Evolutionary conservation across 1,140 invertebrate species (phyloP).

Genomic region (Venturia canescens): DNA sequence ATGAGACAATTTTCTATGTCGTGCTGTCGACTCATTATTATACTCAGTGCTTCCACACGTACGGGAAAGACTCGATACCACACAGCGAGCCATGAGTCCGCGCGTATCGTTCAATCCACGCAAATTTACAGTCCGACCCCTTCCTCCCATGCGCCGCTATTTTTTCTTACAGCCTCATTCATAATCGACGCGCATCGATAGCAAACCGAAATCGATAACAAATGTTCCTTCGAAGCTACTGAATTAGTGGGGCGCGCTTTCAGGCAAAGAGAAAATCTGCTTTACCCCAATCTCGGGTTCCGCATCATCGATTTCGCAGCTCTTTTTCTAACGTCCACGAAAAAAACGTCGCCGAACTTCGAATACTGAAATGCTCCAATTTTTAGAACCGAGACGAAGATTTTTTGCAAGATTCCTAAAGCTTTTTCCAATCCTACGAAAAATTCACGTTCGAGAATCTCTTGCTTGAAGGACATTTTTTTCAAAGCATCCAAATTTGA

Average conservation of each 20-base stretch:
- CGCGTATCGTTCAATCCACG: slow-evolving; percentile 42
- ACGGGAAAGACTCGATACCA: background rate
- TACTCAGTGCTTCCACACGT: slow-evolving; percentile 4
- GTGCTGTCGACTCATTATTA: slow-evolving; percentile 61
- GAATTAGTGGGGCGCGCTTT: no score
- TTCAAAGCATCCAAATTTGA: no score
- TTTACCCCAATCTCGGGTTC: no score
- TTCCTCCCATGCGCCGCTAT: background rate
- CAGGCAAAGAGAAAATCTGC: background rate
- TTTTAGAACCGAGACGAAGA: no score
- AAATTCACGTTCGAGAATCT: no score
- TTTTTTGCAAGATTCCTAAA: no score
- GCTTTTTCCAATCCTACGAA: no score
- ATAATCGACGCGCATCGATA: background rate
- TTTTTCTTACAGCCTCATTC: slow-evolving; percentile 28
- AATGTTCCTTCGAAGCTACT: no score
- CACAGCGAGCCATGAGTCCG: background rate
- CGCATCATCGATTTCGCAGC: no score
- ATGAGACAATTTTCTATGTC: slow-evolving; percentile 67
- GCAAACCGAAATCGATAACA: background rate
- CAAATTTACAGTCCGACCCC: slow-evolving; percentile 21
- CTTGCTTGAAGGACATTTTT: no score
- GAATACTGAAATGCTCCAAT: no score
- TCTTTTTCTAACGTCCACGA: no score
- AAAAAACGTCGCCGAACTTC: background rate